Percentiles rank a stretch among this genome's conserved stretches.
Evolutionary conservation across 2,113 vertebrate genomes (phyloP).

Genomic region (Colossoma macropomum): DNA sequence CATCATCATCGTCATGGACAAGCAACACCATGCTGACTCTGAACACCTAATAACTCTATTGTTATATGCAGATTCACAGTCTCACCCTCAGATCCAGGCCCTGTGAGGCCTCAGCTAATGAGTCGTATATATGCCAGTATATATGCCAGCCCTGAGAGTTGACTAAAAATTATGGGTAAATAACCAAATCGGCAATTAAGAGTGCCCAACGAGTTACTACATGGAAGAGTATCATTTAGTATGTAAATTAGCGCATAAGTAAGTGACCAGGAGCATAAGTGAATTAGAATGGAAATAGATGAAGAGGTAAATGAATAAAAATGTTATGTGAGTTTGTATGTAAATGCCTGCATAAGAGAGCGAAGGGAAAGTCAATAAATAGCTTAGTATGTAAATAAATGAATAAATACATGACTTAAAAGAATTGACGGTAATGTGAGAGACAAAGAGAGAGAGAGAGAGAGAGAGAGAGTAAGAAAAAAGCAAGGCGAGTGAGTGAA

Average conservation of each 20-base stretch:
- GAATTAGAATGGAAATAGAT: slow-evolving; percentile 79
- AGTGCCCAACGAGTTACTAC: slow-evolving; percentile 31
- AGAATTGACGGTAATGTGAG: slow-evolving; percentile 18
- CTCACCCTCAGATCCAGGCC: slow-evolving; percentile 21
- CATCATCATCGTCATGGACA: slow-evolving; percentile 5
- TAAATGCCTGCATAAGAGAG: slow-evolving; percentile 73
- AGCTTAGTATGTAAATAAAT: slow-evolving; percentile 81
- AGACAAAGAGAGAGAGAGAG: background rate
- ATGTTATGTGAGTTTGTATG: slow-evolving; percentile 70
- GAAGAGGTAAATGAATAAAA: slow-evolving; percentile 72
- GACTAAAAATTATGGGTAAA: slow-evolving; percentile 40
- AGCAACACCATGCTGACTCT: slow-evolving; percentile 4
- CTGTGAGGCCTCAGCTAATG: slow-evolving; percentile 47
- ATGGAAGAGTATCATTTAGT: slow-evolving; percentile 65
- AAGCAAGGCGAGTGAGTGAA: slow-evolving; percentile 68
- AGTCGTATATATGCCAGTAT: slow-evolving; percentile 15
- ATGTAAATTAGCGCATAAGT: slow-evolving; percentile 64
- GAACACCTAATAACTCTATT: slow-evolving; percentile 37
- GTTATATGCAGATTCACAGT: slow-evolving; percentile 11
- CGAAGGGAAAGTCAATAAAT: slow-evolving; percentile 71
- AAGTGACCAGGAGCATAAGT: slow-evolving; percentile 74
- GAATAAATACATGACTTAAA: slow-evolving; percentile 67
- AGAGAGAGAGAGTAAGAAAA: background rate
- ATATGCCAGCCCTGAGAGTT: slow-evolving; percentile 31
- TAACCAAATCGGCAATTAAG: slow-evolving; percentile 50